These are phyloP conservation scores for Augiades crinisus DNA, from an alignment of 2,888 invertebrate species.

Conservation along the genomic window DNA sequence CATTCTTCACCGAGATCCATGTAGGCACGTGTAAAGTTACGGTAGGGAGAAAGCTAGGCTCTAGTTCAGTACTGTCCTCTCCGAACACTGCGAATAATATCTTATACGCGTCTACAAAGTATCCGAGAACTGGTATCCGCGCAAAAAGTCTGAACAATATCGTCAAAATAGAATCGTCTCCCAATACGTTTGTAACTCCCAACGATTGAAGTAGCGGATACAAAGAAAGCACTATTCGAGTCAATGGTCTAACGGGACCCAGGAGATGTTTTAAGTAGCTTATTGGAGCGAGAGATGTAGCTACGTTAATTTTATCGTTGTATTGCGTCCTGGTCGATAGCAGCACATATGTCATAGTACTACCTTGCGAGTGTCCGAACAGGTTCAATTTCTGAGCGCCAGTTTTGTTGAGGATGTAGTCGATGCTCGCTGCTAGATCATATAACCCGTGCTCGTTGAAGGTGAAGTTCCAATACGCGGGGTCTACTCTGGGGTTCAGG, in stretches of 20 bases:
- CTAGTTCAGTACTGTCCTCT: slow-evolving; percentile 9
- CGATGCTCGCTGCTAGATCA: slow-evolving; percentile 84
- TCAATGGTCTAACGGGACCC: slow-evolving; percentile 40
- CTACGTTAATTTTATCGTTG: slow-evolving; percentile 73
- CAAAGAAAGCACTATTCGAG: slow-evolving; percentile 37
- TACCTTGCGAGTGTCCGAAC: slow-evolving; percentile 86
- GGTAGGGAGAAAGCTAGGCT: slow-evolving; percentile 4
- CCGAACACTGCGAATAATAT: neutral
- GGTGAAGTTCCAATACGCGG: slow-evolving; percentile 74
- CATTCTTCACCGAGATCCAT: neutral
- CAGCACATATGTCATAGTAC: slow-evolving; percentile 75
- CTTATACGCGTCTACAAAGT: neutral
- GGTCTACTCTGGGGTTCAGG: slow-evolving; percentile 47
- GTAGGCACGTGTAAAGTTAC: neutral
- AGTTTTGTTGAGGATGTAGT: slow-evolving; percentile 54
- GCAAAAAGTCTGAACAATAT: neutral
- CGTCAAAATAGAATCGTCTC: neutral
- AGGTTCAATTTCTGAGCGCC: slow-evolving; percentile 76
- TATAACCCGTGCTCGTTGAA: slow-evolving; percentile 85
- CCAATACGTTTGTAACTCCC: neutral
- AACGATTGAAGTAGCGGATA: neutral
- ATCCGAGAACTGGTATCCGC: neutral
- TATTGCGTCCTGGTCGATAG: slow-evolving; percentile 72
- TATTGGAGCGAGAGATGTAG: slow-evolving; percentile 80
- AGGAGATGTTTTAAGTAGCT: slow-evolving; percentile 60